Evolutionary conservation across 2,797 vertebrate genomes (phyloP), one percentile per base, ranked within the genome.

Genomic region (Myotis vivesi): DNA sequence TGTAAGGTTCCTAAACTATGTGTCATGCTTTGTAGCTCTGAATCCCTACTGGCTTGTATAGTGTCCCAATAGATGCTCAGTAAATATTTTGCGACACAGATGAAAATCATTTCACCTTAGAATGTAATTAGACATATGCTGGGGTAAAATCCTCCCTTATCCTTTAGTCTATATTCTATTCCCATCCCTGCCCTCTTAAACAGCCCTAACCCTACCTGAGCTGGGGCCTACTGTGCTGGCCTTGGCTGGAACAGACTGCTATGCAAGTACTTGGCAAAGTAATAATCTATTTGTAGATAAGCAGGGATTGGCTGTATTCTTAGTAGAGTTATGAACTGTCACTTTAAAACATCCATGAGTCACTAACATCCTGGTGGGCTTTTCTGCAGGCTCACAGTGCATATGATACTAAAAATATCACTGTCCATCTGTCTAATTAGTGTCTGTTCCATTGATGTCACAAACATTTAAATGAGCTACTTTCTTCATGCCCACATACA

Each of bases 281-380:
- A 73, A 85, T 72, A 55, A 79, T 77, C 82, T 94, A 92, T 91
- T 92, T 91, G 93, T 86, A 69, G 93, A 86, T 82, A 94, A 84
- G 93, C 72, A 95, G 72, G 79, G 86, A 85, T 73, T 95, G 91
- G 86, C 95, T 95, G 62, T 69, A 25, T 91, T 64, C 87, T 92
- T 73, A 53, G 87, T n/a, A 85, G 96, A 95, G 92, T 94, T 96
- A 94, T 85, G 86, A 94, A 76, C 82, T 88, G 87, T 95, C 95
- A 96, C 86, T 91, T 81, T 77, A 95, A 62, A 62, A 95, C 92
- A 95, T 86, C 72, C 79, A 55, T 92, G 92, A 94, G 79, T 95
- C 93, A 88, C 91, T 68, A 85, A 59, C 68, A 85, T 91, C 64
- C 57, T 64, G 73, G 73, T 87, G 83, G 71, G 86, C 92, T 92